Evolutionary conservation across 2,888 invertebrate species (phyloP).

Genomic region (Zaprionus bogoriensis): DNA sequence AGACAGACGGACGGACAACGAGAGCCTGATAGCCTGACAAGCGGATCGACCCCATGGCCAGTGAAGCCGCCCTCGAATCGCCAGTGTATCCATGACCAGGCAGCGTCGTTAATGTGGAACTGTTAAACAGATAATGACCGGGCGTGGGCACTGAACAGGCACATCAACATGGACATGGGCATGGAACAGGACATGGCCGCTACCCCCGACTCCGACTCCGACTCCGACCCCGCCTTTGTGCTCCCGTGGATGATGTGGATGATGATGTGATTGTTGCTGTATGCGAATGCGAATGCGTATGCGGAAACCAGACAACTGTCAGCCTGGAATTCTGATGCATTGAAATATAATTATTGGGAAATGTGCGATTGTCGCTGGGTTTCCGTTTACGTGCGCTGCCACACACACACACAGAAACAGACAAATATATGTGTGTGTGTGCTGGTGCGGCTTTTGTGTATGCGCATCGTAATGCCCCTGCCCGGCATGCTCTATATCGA

Average conservation of each 20-base stretch:
- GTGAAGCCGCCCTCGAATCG: slow-evolving; percentile 19
- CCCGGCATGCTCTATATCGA: slow-evolving; percentile 40
- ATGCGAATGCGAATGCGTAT: slow-evolving; percentile 35
- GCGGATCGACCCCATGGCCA: not conserved
- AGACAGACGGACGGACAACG: not conserved
- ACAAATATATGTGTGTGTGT: slow-evolving; percentile 2
- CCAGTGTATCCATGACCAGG: slow-evolving; percentile 51
- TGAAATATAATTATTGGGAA: slow-evolving; percentile 81
- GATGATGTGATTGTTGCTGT: slow-evolving; percentile 44
- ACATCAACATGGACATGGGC: slow-evolving; percentile 14
- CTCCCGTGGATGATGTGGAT: slow-evolving; percentile 24
- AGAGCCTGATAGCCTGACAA: not conserved
- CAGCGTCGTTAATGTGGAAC: slow-evolving; percentile 71
- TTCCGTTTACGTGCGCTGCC: slow-evolving; percentile 65
- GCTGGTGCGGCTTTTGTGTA: slow-evolving; percentile 6
- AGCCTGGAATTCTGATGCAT: slow-evolving; percentile 76
- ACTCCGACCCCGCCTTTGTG: not conserved
- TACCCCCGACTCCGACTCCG: not conserved
- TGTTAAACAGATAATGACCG: slow-evolving; percentile 80
- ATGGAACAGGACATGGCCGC: slow-evolving; percentile 5
- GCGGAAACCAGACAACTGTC: slow-evolving; percentile 77
- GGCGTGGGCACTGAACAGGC: slow-evolving; percentile 28
- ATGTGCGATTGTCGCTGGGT: slow-evolving; percentile 78
- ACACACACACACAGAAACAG: slow-evolving; percentile 5
- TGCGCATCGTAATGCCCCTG: not conserved